Evolutionary conservation across 2,797 vertebrate species (phyloP).

Genomic region (Anabas testudineus): DNA sequence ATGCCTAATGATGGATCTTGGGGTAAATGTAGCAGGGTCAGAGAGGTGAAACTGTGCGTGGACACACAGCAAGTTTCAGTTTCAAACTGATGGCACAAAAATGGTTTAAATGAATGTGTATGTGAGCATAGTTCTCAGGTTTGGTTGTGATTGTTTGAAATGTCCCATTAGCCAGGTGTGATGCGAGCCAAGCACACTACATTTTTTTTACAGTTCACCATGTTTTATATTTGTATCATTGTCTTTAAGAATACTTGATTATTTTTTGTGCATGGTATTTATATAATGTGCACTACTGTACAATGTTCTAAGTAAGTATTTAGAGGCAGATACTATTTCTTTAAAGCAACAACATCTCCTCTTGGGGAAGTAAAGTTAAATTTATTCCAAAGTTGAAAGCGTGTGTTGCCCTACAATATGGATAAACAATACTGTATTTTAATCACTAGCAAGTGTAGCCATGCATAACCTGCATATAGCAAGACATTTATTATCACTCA

Average conservation of each 20-base stretch:
- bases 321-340: too few relatives aligned
- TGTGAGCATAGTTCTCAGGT: constrained; percentile 4
- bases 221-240: too few relatives aligned
- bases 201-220: too few relatives aligned
- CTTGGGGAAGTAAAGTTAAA: constrained; percentile 29
- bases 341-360: neutral
- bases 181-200: too few relatives aligned
- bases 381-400: constrained; percentile 40
- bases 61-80: constrained; percentile 62
- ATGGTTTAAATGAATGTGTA: constrained; percentile 41
- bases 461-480: constrained; percentile 13
- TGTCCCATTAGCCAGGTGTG: too few relatives aligned
- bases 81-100: constrained; percentile 53
- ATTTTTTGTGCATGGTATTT: too few relatives aligned
- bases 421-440: constrained; percentile 42
- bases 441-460: constrained; percentile 16
- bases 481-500: constrained; percentile 51
- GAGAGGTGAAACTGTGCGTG: constrained; percentile 59
- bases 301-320: too few relatives aligned
- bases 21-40: constrained; percentile 45
- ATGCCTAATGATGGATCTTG: constrained; percentile 57
- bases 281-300: too few relatives aligned
- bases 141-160: too few relatives aligned
- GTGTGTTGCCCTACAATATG: too few relatives aligned
- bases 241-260: too few relatives aligned